Conservation (phyloP, 2,797 vertebrate genomes). For the Loris lydekkerianus region DNA sequence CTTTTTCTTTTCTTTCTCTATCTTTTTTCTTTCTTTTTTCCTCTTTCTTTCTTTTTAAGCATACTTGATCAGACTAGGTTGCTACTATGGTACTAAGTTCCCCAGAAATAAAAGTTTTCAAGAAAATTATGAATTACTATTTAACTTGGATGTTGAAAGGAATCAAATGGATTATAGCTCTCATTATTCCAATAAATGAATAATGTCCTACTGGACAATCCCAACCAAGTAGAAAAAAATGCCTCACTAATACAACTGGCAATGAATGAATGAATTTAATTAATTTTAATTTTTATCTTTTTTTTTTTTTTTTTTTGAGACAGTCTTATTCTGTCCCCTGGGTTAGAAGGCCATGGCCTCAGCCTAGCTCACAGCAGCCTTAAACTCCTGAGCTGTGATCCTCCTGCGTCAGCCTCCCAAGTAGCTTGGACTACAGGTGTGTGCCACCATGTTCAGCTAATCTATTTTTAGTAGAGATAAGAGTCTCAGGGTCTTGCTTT, state of each 20-base stretch:
- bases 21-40: not conserved
- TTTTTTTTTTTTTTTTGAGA: too few relatives aligned
- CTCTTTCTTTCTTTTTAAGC: not conserved
- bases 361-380: too few relatives aligned
- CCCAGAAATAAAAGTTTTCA: not conserved
- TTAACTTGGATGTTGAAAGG: slow-evolving; percentile 7
- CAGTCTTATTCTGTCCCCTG: too few relatives aligned
- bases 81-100: not conserved
- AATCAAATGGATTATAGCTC: not conserved
- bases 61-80: slow-evolving; percentile 14
- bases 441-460: too few relatives aligned
- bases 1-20: not conserved
- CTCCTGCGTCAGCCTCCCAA: too few relatives aligned
- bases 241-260: not conserved
- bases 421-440: too few relatives aligned
- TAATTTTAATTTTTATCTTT: too few relatives aligned
- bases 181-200: not conserved
- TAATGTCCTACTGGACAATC: not conserved
- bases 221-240: not conserved
- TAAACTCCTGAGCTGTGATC: too few relatives aligned
- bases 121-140: slow-evolving; percentile 27
- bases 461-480: too few relatives aligned
- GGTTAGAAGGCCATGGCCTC: too few relatives aligned
- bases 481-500: too few relatives aligned
- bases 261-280: not conserved